Percentiles rank a stretch among this genome's conserved stretches.
Evolutionary conservation across 2,888 invertebrate genomes (phyloP).

Genomic region (Stenodera caucasica): DNA sequence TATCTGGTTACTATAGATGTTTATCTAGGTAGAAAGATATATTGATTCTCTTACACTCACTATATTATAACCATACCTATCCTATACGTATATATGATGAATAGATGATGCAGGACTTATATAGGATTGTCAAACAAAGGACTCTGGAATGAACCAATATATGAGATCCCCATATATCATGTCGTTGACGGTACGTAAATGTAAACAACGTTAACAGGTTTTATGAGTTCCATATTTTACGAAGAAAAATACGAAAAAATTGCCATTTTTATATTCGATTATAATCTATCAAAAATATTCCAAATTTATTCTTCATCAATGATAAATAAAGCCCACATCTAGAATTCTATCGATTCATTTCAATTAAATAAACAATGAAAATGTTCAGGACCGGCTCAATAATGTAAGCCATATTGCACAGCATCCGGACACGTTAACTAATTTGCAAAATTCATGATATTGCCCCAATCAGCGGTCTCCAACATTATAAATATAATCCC

Average conservation of each 20-base stretch:
- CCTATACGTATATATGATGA: no score
- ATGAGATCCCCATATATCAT: slow-evolving; percentile 27
- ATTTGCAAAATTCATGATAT: no score
- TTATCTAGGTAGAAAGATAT: slow-evolving; percentile 6
- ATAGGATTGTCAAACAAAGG: slow-evolving; percentile 25
- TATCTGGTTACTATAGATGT: not conserved
- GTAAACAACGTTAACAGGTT: slow-evolving; percentile 30
- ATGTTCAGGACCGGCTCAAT: no score
- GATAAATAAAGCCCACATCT: no score
- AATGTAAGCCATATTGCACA: no score
- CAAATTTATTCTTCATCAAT: no score
- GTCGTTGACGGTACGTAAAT: slow-evolving; percentile 21
- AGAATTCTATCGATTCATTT: no score
- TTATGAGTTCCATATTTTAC: slow-evolving; percentile 21
- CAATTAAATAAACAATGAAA: no score
- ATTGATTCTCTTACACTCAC: slow-evolving; percentile 9
- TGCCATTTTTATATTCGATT: not conserved
- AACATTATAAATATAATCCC: no score
- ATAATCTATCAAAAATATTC: no score
- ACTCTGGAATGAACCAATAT: slow-evolving; percentile 20
- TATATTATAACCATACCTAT: slow-evolving; percentile 21
- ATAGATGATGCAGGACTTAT: not conserved
- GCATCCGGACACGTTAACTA: no score
- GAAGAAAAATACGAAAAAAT: slow-evolving; percentile 1
- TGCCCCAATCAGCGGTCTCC: no score